Evolutionary conservation across 2,797 vertebrate species (phyloP).

Genomic region (Halcyon chelicuti): DNA sequence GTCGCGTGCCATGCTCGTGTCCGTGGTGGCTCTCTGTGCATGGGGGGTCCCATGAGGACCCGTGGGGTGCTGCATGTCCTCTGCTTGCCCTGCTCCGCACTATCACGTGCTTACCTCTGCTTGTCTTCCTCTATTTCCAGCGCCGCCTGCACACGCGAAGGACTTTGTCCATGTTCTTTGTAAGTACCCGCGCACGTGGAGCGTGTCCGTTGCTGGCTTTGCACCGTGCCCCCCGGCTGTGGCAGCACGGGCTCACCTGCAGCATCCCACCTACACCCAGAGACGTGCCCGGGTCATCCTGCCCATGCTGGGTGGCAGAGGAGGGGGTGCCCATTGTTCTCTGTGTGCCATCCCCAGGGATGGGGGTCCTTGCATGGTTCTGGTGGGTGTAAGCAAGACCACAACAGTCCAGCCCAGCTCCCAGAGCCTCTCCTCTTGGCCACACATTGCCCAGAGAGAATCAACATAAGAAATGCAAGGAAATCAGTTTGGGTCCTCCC

Average conservation of each 20-base stretch:
- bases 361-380: neutral
- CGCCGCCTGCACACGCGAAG: conserved; percentile 91
- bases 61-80: neutral
- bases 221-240: neutral
- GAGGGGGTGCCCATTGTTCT: neutral
- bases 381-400: neutral
- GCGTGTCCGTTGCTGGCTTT: neutral
- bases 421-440: rapidly evolving
- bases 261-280: rapidly evolving
- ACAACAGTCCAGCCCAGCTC: neutral
- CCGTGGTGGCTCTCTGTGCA: rapidly evolving
- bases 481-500: neutral
- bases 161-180: conserved; percentile 98
- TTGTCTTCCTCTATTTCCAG: conserved; percentile 79
- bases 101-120: conserved; percentile 57
- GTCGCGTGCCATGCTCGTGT: neutral
- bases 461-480: neutral
- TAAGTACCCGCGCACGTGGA: conserved; percentile 81
- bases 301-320: rapidly evolving
- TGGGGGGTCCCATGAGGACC: neutral
- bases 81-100: neutral
- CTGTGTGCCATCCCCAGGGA: rapidly evolving
- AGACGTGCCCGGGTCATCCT: neutral
- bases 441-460: rapidly evolving
- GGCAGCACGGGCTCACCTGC: neutral